A percentile compares a stretch with the other conserved stretches of the same genome.
phyloP scores from a whole-genome alignment of 2,797 vertebrate genomes.

The Xiphophorus birchmanni region DNA sequence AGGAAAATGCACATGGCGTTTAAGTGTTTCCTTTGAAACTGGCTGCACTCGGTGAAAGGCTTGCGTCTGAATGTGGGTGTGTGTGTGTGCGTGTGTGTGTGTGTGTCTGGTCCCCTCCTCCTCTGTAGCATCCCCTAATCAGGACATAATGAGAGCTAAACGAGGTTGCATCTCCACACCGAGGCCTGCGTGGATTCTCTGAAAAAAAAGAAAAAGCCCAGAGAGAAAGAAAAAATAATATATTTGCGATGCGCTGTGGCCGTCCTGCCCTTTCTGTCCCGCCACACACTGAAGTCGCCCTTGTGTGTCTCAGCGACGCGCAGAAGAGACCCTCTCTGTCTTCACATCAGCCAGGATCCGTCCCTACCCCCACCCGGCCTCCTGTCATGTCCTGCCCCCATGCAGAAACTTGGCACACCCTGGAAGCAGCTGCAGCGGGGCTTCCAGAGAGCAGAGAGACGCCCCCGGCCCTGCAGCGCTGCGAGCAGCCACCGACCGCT shows the following conservation, averaged over 20 bases:
- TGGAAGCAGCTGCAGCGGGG: slow-evolving; percentile 81
- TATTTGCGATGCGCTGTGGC: slow-evolving; percentile 21
- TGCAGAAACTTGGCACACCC: slow-evolving; percentile 83
- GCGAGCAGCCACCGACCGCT: slow-evolving; percentile 68
- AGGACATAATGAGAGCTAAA: slow-evolving; percentile 85
- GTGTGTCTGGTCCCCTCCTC: slow-evolving; percentile 69
- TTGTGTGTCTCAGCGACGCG: slow-evolving; percentile 65
- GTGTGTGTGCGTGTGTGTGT: slow-evolving; percentile 41
- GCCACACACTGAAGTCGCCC: slow-evolving; percentile 68
- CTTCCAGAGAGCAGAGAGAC: slow-evolving; percentile 69
- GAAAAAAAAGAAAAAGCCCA: slow-evolving; percentile 6
- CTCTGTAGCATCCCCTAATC: slow-evolving; percentile 76
- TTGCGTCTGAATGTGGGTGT: slow-evolving; percentile 33
- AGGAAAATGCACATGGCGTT: slow-evolving; percentile 46
- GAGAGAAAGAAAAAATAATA: slow-evolving; percentile 3
- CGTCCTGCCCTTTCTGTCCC: slow-evolving; percentile 66
- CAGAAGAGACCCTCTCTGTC: slow-evolving; percentile 78
- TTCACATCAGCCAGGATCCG: slow-evolving; percentile 68
- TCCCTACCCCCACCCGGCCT: slow-evolving; percentile 68
- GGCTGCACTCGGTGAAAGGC: slow-evolving; percentile 37
- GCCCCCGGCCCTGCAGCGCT: slow-evolving; percentile 73
- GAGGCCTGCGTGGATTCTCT: slow-evolving; percentile 64
- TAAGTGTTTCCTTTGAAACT: slow-evolving; percentile 48
- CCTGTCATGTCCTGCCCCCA: slow-evolving; percentile 67
- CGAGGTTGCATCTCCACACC: slow-evolving; percentile 78